Conservation (phyloP, 23 tunicate species). For the Ciona savignyi region DNA sequence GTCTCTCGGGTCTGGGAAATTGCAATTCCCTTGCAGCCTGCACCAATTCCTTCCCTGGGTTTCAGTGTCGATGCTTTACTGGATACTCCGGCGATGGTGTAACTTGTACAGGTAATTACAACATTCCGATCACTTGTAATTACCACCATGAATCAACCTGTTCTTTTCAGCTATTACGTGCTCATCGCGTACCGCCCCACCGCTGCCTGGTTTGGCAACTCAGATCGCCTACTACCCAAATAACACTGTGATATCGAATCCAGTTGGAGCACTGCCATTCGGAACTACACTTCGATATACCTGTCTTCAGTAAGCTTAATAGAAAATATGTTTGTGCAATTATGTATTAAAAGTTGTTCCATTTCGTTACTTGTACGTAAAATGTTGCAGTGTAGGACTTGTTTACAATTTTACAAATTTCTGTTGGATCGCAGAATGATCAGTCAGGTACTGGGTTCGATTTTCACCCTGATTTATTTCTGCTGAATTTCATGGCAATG, state of each 20-base stretch:
- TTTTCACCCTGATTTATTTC: too few relatives aligned
- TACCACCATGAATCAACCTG: not conserved
- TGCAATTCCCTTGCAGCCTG: slow-evolving; percentile 17
- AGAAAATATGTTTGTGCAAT: not conserved
- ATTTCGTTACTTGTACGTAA: too few relatives aligned
- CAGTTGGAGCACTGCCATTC: slow-evolving; percentile 6
- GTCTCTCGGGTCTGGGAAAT: slow-evolving; percentile 21
- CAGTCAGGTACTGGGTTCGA: too few relatives aligned
- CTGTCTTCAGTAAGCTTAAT: not conserved
- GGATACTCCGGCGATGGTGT: slow-evolving; percentile 35
- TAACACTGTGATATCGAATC: slow-evolving; percentile 24
- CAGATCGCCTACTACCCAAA: slow-evolving; percentile 6
- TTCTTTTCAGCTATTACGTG: slow-evolving; percentile 20
- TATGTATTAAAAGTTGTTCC: not conserved
- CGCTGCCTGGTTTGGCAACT: slow-evolving; percentile 12
- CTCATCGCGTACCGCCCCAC: slow-evolving; percentile 6
- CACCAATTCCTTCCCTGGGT: slow-evolving; percentile 11
- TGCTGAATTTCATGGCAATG: too few relatives aligned
- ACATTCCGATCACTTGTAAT: not conserved
- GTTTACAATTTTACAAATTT: too few relatives aligned
- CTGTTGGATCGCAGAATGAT: too few relatives aligned
- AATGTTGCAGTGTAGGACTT: too few relatives aligned
- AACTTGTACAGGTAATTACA: slow-evolving; percentile 18
- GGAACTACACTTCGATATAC: slow-evolving; percentile 7
- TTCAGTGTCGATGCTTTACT: slow-evolving; percentile 16